Base-by-base conservation (phyloP, 2,888 invertebrate genomes). In the Parnassius orleans region DNA sequence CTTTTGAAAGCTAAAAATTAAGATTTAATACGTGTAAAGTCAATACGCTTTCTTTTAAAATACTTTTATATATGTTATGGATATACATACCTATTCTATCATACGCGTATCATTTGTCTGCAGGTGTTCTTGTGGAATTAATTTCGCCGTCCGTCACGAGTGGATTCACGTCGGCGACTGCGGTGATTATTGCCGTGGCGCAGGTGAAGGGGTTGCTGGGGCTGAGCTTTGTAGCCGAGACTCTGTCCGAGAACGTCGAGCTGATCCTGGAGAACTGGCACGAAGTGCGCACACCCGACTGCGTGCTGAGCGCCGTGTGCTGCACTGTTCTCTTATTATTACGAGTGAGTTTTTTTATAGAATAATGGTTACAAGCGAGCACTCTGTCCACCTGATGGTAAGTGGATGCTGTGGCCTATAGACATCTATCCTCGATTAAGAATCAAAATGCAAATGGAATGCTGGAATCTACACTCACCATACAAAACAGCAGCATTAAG, bases 101-200 rank as follows among this genome's bases (percentile, higher is more conserved):
- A 33, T 5, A 33, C 33, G 5, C 33, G 33, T 33, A 33, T 33
- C 33, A 33, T 7, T 33, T 33, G 33, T 33, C 5, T 33, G 33
- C 81, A 97, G 97, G 97, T 59, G 96, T 97, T 81, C 86, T 97
- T 69, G 95, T 97, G 61, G 96, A 96, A 72, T 95, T 97, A 77
- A 97, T 97, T 71, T 96, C 97, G 0, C 93, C 95, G 41, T 95
- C 97, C 10, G 96, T 97, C 58, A 95, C 95, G 15, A 95, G 95
- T 69, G 97, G 96, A 1, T 97, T 97, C 81, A 97, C 97, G 51
- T 95, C 96, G 1, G 97, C 96, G 10, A 96, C 96, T 19, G 95
- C 97, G 0, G 81, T 96, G 11, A 95, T 96, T 72, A 96, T 97
- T 71, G 93, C 95, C 50, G 89, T 93, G 46, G 93, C 95, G 9